phyloP scores from a whole-genome alignment of 1,140 invertebrate species.

The Drosophila ercepeae region DNA sequence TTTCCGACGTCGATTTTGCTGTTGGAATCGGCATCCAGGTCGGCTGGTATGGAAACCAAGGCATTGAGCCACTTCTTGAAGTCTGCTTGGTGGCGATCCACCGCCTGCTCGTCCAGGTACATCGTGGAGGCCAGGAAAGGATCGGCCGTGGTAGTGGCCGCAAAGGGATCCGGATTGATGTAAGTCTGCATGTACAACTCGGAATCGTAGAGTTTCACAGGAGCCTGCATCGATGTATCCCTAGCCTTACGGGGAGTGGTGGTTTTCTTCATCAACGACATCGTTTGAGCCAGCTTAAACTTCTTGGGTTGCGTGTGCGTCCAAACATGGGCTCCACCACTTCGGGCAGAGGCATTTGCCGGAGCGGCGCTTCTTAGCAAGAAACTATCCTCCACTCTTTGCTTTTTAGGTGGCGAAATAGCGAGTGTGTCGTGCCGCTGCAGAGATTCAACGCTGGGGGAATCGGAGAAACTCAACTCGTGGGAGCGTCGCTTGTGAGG shows the following conservation, averaged over 20 bases:
- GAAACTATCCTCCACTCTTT: conserved; percentile 49
- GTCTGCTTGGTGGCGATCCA: conserved; percentile 91
- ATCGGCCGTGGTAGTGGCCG: conserved; percentile 87
- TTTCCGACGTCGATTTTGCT: conserved; percentile 89
- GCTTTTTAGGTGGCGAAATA: conserved; percentile 72
- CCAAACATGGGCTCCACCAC: conserved; percentile 49
- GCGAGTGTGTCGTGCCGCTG: conserved; percentile 29
- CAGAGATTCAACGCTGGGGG: conserved; percentile 67
- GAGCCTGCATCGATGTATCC: conserved; percentile 3
- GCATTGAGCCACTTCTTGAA: conserved; percentile 95
- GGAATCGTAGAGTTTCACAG: conserved; percentile 72
- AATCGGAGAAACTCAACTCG: conserved; percentile 70
- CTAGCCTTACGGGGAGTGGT: conserved; percentile 47
- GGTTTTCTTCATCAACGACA: conserved; percentile 65
- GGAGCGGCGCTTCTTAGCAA: conserved; percentile 15
- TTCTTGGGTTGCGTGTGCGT: conserved; percentile 62
- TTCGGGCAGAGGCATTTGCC: conserved; percentile 48
- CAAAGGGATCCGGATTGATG: conserved; percentile 86
- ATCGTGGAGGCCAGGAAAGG: conserved; percentile 88
- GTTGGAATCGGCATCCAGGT: conserved; percentile 87
- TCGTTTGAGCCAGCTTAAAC: conserved; percentile 59
- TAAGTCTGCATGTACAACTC: conserved; percentile 70
- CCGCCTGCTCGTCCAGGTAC: conserved; percentile 91
- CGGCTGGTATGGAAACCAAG: conserved; percentile 91
- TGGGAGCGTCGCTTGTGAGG: conserved; percentile 62